Evolutionary conservation across 2,113 vertebrate species (phyloP), one percentile per base, ranked within the genome.

Genomic region (Sarotherodon lohbergeri): DNA sequence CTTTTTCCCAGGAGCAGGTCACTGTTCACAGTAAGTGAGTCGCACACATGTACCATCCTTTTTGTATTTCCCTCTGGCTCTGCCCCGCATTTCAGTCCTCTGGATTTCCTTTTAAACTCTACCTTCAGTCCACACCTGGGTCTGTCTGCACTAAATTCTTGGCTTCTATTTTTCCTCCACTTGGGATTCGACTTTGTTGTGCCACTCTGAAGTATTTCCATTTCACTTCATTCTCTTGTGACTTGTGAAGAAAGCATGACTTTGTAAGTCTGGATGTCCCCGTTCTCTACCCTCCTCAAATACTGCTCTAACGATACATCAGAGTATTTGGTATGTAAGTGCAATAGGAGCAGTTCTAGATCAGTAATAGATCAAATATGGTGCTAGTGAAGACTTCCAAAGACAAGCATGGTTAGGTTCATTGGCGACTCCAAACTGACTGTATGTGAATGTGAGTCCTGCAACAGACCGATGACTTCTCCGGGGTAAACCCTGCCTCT

Each of bases 11-110:
- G 63, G 90, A 90, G 93, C 86, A 14, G 90, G 19, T 87, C 78
- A 13, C 82, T 61, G 78, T 78, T 76, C 86, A 56, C 61, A 90
- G 88, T 94, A 90, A 95, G 93, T 91, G 57, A 59, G 56, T 17
- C 17, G 29, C 86, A 83, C 27, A 73, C 48, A 61, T 90, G 88
- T 84, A 36, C 57, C 41, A 59, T 84, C 59, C 57, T 89, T 82
- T 87, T 82, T 83, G 5, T 50, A n/a, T 90, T 59, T 88, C 83
- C 85, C 83, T 63, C 34, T 5, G 87, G 59, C 85, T 90, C 55
- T 89, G 87, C 24, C 52, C 34, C 2, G 5, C 52, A 29, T 86
- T 84, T 79, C 87, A 52, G 4, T 54, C 12, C 9, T 71, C 32
- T 56, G 79, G 41, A 6, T 80, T 81, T 57, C n/a, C 83, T 85